phyloP scores from a whole-genome alignment of 2,113 vertebrate species.

The Bufo gargarizans region DNA sequence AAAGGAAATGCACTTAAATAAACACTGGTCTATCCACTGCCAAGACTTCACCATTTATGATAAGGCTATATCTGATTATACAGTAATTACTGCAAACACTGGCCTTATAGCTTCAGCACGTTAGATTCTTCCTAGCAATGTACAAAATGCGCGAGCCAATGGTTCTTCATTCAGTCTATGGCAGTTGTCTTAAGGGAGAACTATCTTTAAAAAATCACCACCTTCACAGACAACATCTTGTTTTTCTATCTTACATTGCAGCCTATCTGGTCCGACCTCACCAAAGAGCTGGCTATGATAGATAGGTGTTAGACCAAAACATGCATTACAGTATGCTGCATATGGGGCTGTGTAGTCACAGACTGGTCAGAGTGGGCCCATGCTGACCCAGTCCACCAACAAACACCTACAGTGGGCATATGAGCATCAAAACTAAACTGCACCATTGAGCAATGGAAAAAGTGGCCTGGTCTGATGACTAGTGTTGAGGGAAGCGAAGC shows the following conservation, averaged over 20 bases:
- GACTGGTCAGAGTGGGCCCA: too few species aligned
- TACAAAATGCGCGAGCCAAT: neutral
- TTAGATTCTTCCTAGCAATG: neutral
- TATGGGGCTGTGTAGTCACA: neutral
- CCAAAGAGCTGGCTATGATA: neutral
- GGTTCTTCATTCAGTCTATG: neutral
- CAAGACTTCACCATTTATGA: constrained; percentile 27
- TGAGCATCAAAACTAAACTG: neutral
- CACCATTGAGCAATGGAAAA: neutral
- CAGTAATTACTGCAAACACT: constrained; percentile 19
- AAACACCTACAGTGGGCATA: neutral
- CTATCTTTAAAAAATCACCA: neutral
- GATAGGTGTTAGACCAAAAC: neutral
- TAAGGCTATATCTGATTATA: constrained; percentile 10
- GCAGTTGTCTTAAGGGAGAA: neutral
- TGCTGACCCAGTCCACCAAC: too few species aligned
- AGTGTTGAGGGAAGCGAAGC: too few species aligned
- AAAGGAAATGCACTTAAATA: constrained; percentile 20
- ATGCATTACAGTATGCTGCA: neutral
- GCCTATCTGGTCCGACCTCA: too few species aligned
- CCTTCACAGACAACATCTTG: too few species aligned
- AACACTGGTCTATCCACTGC: neutral
- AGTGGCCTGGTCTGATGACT: too few species aligned
- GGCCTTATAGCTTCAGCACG: neutral
- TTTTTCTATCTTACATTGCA: too few species aligned